These are phyloP conservation scores for Suillia variegata DNA, from an alignment of 2,888 invertebrate genomes.

Conservation along the genomic window DNA sequence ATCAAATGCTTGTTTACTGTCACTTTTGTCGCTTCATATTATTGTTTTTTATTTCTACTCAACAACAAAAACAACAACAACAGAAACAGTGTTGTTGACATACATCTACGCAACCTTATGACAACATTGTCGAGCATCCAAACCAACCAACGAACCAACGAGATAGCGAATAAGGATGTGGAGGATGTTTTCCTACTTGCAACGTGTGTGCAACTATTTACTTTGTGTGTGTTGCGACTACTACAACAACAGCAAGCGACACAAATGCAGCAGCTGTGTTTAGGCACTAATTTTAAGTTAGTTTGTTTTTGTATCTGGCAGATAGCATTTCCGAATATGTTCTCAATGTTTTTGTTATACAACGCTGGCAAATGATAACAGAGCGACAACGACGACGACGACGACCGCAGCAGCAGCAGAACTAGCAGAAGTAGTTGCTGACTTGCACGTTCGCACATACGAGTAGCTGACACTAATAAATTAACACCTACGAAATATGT, in stretches of 20 bases:
- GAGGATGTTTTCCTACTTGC: background rate
- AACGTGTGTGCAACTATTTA: too few relatives aligned
- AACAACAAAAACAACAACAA: too few relatives aligned
- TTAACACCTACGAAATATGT: slow-evolving; percentile 41
- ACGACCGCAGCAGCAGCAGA: too few relatives aligned
- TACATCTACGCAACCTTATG: background rate
- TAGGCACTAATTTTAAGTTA: background rate
- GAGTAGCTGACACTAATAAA: slow-evolving; percentile 37
- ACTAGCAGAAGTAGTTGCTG: too few relatives aligned
- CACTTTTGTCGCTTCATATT: background rate
- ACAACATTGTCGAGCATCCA: too few relatives aligned
- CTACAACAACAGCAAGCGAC: background rate
- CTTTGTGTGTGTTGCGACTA: too few relatives aligned
- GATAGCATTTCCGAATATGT: background rate
- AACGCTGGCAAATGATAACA: too few relatives aligned
- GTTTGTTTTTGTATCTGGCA: slow-evolving; percentile 14
- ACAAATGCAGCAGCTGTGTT: background rate
- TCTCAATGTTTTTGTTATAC: background rate
- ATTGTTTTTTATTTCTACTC: too few relatives aligned
- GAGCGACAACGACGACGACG: too few relatives aligned
- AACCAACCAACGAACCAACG: too few relatives aligned
- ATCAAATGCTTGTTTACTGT: background rate
- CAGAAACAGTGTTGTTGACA: background rate
- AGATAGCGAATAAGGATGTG: too few relatives aligned
- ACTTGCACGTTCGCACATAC: background rate